Percentiles rank a stretch among this genome's conserved stretches.
Conservation (phyloP, 2,113 vertebrate species). For the Mesembrinibis cayennensis region DNA sequence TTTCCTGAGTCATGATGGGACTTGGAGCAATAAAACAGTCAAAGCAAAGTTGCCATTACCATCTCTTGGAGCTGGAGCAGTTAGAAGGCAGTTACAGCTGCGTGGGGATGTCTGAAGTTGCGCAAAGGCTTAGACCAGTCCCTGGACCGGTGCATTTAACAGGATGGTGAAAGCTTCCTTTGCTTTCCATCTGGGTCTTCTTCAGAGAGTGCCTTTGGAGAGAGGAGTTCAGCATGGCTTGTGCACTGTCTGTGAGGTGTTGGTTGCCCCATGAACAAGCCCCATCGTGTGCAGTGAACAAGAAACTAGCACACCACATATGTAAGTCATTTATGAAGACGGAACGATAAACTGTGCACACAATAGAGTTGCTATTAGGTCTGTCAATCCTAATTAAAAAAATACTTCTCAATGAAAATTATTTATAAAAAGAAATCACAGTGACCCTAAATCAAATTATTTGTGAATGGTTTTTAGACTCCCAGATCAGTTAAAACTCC, state of each 20-base stretch:
- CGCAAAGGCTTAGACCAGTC: background rate
- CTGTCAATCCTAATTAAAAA: slow-evolving; percentile 55
- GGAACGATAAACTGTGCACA: background rate
- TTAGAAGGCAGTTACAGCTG: background rate
- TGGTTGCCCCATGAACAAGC: background rate
- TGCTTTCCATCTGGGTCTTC: background rate
- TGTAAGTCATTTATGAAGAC: slow-evolving; percentile 19
- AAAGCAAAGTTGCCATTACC: background rate
- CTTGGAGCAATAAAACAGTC: background rate
- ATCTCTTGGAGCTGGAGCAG: background rate
- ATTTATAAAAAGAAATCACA: slow-evolving; percentile 57
- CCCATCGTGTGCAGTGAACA: background rate
- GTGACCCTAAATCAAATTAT: slow-evolving; percentile 62
- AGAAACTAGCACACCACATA: slow-evolving; percentile 4
- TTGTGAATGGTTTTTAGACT: slow-evolving; percentile 65
- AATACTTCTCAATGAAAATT: slow-evolving; percentile 59
- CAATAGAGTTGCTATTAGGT: slow-evolving; percentile 47
- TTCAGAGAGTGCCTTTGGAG: background rate
- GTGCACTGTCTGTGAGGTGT: background rate
- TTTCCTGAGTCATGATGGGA: background rate
- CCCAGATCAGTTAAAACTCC: slow-evolving; percentile 42
- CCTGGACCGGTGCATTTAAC: accelerated
- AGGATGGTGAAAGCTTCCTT: background rate
- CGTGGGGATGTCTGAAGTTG: background rate
- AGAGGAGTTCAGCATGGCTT: background rate